Evolutionary conservation across 2,888 invertebrate genomes (phyloP), one percentile per base, ranked within the genome.

Genomic region (Epiblema foenella): DNA sequence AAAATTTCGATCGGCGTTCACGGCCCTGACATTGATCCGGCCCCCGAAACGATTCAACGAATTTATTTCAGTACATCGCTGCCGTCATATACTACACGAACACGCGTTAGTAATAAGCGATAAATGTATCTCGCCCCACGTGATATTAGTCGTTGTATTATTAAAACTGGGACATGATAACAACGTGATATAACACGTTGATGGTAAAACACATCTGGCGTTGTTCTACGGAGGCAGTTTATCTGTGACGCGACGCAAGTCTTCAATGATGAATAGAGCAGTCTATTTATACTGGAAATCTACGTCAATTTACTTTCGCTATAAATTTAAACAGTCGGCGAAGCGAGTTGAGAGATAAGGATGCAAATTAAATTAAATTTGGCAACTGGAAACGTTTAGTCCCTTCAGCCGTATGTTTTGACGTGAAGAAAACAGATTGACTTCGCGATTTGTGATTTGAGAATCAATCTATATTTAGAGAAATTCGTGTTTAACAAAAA

Each of bases 11-110:
- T 70, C 51, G 75, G 77, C 69, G 75, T 56, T 71, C 79, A 82
- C 83, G 86, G 85, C 82, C 83, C 77, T 79, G 82, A 77, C 82
- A 82, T 82, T 85, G 84, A 79, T 78, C 80, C 77, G 79, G 78
- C 33, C 77, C 60, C 60, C 80, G 79, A 78, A 75, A 74, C 65
- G 79, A 79, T 75, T 79, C 85, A 86, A 68, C 76, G 62, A 65
- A 60, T 71, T 62, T 71, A 71, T 67, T 67, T 67, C 37, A 9
- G 66, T 67, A 37, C 60, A 62, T 33, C 59, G 60, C 71, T 71
- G 56, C 66, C 71, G 71, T 71, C 66, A 71, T 62, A 37, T 5
- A 66, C 37, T 39, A 57, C 62, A 24, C 60, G 49, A 37, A 42
- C 46, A 15, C 15, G 54, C 33, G 20, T 20, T 52, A 15, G 37